Conservation (phyloP, 2,797 vertebrate species). For the Notamacropus eugenii region DNA sequence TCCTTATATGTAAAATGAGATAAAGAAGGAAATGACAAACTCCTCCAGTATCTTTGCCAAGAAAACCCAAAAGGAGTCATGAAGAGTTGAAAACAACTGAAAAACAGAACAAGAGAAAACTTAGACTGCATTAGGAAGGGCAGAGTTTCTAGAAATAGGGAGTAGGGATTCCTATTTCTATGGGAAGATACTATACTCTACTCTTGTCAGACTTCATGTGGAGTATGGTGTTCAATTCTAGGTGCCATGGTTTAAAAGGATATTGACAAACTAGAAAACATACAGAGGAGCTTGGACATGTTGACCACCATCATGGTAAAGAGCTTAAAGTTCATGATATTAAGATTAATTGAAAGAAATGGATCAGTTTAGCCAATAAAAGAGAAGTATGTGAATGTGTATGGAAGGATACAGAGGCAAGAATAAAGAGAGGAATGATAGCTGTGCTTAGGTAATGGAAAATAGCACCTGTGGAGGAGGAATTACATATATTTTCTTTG, state of each 20-base stretch:
- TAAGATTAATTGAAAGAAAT: not conserved
- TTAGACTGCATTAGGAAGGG: not conserved
- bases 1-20: not conserved
- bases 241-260: not conserved
- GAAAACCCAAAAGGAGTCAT: not conserved
- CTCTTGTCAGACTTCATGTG: not conserved
- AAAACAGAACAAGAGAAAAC: not conserved
- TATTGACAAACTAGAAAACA: not conserved
- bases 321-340: not conserved
- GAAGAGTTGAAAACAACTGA: not conserved
- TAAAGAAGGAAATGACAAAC: not conserved
- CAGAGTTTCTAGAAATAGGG: not conserved
- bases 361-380: not conserved
- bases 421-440: not conserved
- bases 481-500: not conserved
- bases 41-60: not conserved
- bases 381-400: not conserved
- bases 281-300: not conserved
- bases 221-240: not conserved
- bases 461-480: not conserved
- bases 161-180: too few species aligned
- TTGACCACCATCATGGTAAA: not conserved
- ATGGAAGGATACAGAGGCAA: not conserved
- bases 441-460: not conserved
- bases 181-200: not conserved